Base-by-base conservation (phyloP, 1,140 invertebrate species). In the Scaptomyza hsui region DNA sequence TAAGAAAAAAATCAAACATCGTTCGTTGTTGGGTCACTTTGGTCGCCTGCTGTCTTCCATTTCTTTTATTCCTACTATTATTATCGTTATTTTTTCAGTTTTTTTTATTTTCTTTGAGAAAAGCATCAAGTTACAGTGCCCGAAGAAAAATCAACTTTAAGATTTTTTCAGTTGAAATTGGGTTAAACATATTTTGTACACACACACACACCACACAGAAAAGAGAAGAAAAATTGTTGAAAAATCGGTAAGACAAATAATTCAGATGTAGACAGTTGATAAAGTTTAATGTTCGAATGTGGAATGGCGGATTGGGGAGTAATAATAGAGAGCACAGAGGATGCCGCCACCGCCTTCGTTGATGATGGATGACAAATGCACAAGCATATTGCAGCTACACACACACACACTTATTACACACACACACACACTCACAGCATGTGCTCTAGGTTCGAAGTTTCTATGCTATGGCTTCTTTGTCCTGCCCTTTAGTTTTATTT, bases 351-450 rank as follows among this genome's bases (percentile, higher is more conserved):
- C 19, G 62, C 47, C 44, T 18, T 71, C 63, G 45, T 59, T 63
- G 81, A 85, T 85, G 81, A 85, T 85, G 81, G 82, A 86, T 88
- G 82, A 81, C 76, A 80, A 80, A 76, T 79, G 80, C 77, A 29
- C 7, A 62, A 69, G 76, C 75, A 72, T 39, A 55, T 68, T 59
- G 26, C 56, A 60, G 13, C 29, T 60, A 63, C 63, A 56, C 21
- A 24, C 62, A 29, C 15, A 26, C 32, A 29, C 49, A 47, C 41
- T n/a, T n/a, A n/a, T n/a, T n/a, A 37, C 47, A 39, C 13, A 56
- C 32, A 41, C 10, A 29, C 1, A 1, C 16, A 56, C 32, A 41
- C 16, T 19, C 62, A 48, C 63, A 67, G 63, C 63, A 67, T 67
- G 63, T 67, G 56, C 12, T 49, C 47, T 10, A 15, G 19, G 15